These are phyloP conservation scores for Gorsachius magnificus DNA, from an alignment of 2,797 vertebrate genomes.

Conservation along the genomic window DNA sequence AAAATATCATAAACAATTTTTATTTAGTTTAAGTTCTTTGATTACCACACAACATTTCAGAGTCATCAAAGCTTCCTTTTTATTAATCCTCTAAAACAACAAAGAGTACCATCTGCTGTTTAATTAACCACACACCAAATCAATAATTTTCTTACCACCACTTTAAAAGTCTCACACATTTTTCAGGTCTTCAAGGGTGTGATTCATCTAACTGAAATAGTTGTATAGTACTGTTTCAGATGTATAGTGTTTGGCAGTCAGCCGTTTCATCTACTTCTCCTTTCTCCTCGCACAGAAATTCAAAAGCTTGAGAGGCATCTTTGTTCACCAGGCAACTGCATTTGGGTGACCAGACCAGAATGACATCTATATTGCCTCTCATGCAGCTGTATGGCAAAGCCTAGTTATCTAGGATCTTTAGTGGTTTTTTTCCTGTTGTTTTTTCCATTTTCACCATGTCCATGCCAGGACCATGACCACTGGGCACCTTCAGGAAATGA, in stretches of 20 bases:
- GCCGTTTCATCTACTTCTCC: not conserved
- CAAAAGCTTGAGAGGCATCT: not conserved
- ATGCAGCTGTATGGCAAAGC: not conserved
- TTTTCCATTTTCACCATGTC: not conserved
- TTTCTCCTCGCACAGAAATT: not conserved
- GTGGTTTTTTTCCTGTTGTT: not conserved
- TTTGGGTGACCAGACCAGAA: not conserved
- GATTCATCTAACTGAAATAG: not conserved
- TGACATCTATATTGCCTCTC: not conserved
- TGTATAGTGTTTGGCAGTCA: not conserved
- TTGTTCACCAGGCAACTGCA: not conserved
- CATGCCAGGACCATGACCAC: not conserved
- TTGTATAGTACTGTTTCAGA: not conserved
- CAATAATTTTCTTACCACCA: not conserved
- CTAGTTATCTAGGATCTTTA: not conserved
- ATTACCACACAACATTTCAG: not conserved
- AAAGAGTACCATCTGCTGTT: not conserved
- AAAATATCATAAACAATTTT: not conserved
- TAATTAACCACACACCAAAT: slow-evolving; percentile 29
- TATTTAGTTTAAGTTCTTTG: not conserved
- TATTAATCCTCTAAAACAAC: not conserved
- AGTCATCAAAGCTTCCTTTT: slow-evolving; percentile 9
- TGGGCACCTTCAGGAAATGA: not conserved
- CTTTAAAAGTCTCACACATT: slow-evolving; percentile 6
- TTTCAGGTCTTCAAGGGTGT: not conserved